Conservation (phyloP, 2,888 invertebrate genomes). For the Cheilosia impressa region DNA sequence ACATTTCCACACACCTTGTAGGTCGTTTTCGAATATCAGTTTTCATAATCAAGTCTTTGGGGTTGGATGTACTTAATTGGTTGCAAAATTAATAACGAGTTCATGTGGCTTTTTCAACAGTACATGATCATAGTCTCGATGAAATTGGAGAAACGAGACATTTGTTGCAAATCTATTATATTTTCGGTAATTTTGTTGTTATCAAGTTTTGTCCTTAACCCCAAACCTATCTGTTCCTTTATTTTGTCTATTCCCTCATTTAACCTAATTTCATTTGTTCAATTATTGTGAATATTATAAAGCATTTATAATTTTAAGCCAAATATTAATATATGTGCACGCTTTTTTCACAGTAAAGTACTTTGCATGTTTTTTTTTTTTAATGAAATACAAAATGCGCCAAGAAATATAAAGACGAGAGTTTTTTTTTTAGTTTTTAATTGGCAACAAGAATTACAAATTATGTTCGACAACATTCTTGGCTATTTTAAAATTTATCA, state of each 20-base stretch:
- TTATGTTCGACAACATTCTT: slow-evolving; percentile 36
- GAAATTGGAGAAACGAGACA: too few relatives aligned
- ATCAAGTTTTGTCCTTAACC: neutral
- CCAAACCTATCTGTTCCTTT: neutral
- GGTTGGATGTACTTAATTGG: too few relatives aligned
- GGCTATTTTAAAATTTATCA: slow-evolving; percentile 49
- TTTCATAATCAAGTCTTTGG: too few relatives aligned
- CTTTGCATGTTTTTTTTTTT: slow-evolving; percentile 52
- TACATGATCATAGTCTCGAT: too few relatives aligned
- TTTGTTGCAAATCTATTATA: too few relatives aligned
- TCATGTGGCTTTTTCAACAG: too few relatives aligned
- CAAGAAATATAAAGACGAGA: slow-evolving; percentile 56
- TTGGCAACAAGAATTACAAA: slow-evolving; percentile 27
- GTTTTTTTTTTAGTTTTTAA: slow-evolving; percentile 19
- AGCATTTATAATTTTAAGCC: neutral
- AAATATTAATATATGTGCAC: slow-evolving; percentile 30
- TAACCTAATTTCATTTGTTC: neutral
- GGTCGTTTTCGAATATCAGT: too few relatives aligned
- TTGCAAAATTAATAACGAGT: too few relatives aligned
- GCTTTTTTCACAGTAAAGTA: slow-evolving; percentile 20
- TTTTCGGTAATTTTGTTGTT: neutral
- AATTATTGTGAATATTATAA: neutral
- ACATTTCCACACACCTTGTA: too few relatives aligned
- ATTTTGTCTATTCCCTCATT: neutral
- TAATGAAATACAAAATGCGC: slow-evolving; percentile 52